A percentile compares a stretch with the other conserved stretches of the same genome.
Evolutionary conservation across 2,888 invertebrate species (phyloP).

Genomic region (Microplitis deprimator): DNA sequence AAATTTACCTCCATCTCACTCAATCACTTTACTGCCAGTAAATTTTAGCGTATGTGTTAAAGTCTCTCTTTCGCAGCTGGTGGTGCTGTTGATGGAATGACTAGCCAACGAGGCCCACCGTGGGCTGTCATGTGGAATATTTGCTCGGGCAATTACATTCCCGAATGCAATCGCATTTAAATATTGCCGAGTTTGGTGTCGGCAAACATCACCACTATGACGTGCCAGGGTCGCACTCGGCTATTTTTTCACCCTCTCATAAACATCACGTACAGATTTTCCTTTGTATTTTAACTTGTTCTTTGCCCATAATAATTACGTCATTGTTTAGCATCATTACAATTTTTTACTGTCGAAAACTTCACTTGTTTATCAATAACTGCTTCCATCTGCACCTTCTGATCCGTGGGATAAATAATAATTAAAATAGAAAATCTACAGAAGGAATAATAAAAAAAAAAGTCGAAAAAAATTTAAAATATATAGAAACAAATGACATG

Average conservation of each 20-base stretch:
- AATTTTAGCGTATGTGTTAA: not conserved
- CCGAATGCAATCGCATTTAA: slow-evolving; percentile 67
- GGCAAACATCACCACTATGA: slow-evolving; percentile 53
- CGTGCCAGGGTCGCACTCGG: not conserved
- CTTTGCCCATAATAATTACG: too few relatives aligned
- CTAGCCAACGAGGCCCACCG: not conserved
- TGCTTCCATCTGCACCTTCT: not conserved
- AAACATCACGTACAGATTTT: not conserved
- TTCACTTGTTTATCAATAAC: too few relatives aligned
- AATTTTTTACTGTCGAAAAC: too few relatives aligned
- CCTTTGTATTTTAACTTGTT: too few relatives aligned
- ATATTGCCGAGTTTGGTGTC: slow-evolving; percentile 63
- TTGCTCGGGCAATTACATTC: slow-evolving; percentile 65
- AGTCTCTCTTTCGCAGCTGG: not conserved
- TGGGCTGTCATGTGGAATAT: slow-evolving; percentile 49
- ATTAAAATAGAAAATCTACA: not conserved
- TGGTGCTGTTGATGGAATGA: slow-evolving; percentile 25
- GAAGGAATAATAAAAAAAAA: not conserved
- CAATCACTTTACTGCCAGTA: slow-evolving; percentile 12
- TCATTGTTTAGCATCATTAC: too few relatives aligned
- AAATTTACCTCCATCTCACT: slow-evolving; percentile 20
- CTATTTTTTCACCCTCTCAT: not conserved
- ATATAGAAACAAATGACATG: not conserved
- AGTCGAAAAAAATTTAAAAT: not conserved
- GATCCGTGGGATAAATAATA: not conserved